A percentile compares a stretch with the other conserved stretches of the same genome.
Evolutionary conservation across 2,113 vertebrate genomes (phyloP).

Genomic region (Gobiocypris rarus): DNA sequence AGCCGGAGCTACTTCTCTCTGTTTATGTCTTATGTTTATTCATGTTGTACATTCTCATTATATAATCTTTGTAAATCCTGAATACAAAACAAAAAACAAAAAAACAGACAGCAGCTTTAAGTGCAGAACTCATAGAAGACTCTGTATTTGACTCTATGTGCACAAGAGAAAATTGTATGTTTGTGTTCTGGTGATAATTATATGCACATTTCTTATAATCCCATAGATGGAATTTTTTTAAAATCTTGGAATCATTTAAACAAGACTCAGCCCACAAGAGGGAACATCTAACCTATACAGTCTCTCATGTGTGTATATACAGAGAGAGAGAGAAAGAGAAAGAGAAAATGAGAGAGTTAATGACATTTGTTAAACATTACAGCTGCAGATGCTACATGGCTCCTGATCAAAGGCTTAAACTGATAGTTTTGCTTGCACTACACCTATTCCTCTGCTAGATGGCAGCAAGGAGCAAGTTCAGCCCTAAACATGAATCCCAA

Average conservation of each 20-base stretch:
- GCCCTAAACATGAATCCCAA: background rate
- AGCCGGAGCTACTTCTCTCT: too few relatives aligned
- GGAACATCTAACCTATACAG: background rate
- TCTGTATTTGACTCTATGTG: background rate
- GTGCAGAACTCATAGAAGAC: background rate
- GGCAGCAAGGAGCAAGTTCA: constrained; percentile 46
- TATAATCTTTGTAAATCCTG: too few relatives aligned
- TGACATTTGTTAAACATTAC: background rate
- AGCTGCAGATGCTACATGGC: constrained; percentile 2
- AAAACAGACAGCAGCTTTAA: too few relatives aligned
- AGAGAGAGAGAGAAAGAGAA: background rate
- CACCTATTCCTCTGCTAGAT: constrained; percentile 34
- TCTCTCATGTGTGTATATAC: too few relatives aligned
- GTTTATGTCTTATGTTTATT: too few relatives aligned
- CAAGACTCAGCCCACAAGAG: background rate
- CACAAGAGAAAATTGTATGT: background rate
- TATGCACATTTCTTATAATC: background rate
- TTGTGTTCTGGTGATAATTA: background rate
- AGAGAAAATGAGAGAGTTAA: background rate
- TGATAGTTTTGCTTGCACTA: constrained; percentile 1
- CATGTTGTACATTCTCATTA: too few relatives aligned
- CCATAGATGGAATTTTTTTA: background rate
- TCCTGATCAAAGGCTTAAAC: constrained; percentile 1
- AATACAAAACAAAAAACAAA: too few relatives aligned
- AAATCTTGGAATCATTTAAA: constrained; percentile 5